Conservation (phyloP, 2,113 vertebrate species). For the Tragulus kanchil region DNA sequence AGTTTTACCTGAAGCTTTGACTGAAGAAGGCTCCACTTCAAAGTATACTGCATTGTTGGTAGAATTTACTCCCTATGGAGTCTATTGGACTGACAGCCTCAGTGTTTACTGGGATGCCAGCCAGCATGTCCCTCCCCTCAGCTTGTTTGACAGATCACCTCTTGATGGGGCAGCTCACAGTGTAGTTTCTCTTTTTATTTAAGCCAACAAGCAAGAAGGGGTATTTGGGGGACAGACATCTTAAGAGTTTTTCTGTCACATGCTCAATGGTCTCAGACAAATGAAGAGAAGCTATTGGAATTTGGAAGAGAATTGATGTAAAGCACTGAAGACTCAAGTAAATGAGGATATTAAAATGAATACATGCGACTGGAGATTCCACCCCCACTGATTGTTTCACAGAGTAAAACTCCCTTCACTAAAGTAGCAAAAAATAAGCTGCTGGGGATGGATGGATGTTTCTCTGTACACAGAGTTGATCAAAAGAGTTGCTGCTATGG, state of each 20-base stretch:
- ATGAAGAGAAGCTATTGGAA: not conserved
- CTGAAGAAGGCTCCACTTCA: not conserved
- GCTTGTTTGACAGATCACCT: not conserved
- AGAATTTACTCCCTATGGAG: not conserved
- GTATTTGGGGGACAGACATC: fast-evolving
- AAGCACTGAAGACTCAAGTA: not conserved
- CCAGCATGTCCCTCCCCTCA: not conserved
- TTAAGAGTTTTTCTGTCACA: not conserved
- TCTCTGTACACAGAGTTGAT: not conserved
- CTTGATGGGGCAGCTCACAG: not conserved
- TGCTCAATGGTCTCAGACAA: not conserved
- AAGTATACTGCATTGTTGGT: fast-evolving
- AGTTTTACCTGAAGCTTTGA: not conserved
- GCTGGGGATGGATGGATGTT: fast-evolving
- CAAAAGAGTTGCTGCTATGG: too few species aligned
- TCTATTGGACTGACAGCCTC: not conserved
- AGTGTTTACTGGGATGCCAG: not conserved
- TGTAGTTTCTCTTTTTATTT: not conserved
- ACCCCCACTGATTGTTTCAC: too few species aligned
- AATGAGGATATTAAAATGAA: not conserved
- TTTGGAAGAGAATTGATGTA: not conserved
- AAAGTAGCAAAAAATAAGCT: not conserved
- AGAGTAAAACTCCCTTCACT: not conserved
- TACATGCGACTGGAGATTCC: not conserved
- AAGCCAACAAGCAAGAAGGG: not conserved